Percentiles rank a stretch among this genome's conserved stretches.
These are phyloP conservation scores for Hipposideros armiger DNA, from an alignment of 2,113 vertebrate genomes.

Conservation along the genomic window DNA sequence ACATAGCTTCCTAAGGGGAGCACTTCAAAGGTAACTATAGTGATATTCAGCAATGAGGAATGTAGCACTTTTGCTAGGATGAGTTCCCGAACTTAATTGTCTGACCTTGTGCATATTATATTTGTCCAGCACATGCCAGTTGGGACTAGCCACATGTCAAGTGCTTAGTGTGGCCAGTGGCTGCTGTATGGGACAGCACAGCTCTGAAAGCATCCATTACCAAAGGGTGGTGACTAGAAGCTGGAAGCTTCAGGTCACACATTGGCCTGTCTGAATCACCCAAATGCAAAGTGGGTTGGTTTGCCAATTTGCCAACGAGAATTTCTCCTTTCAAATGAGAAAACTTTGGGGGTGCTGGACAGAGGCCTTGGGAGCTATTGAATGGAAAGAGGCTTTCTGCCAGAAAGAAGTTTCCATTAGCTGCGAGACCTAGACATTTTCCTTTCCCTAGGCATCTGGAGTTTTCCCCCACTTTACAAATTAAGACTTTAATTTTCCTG, in stretches of 20 bases:
- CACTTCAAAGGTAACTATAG: too few species aligned
- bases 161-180: background rate
- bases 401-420: background rate
- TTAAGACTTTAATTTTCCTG: background rate
- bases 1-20: too few species aligned
- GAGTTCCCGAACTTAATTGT: too few species aligned
- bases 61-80: too few species aligned
- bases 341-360: background rate
- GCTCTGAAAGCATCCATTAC: background rate
- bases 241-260: background rate
- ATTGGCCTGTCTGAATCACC: background rate
- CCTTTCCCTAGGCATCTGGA: background rate
- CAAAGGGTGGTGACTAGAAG: background rate
- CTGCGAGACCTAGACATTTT: background rate
- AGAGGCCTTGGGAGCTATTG: background rate
- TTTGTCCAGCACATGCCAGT: background rate
- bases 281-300: background rate
- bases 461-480: slow-evolving; percentile 44
- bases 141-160: background rate
- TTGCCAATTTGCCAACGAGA: background rate
- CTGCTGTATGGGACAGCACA: background rate
- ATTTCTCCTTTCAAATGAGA: background rate
- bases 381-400: background rate
- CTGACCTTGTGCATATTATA: background rate
- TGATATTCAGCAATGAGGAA: too few species aligned